phyloP scores from a whole-genome alignment of 1,140 invertebrate genomes.

The Zaprionus lachaisei region DNA sequence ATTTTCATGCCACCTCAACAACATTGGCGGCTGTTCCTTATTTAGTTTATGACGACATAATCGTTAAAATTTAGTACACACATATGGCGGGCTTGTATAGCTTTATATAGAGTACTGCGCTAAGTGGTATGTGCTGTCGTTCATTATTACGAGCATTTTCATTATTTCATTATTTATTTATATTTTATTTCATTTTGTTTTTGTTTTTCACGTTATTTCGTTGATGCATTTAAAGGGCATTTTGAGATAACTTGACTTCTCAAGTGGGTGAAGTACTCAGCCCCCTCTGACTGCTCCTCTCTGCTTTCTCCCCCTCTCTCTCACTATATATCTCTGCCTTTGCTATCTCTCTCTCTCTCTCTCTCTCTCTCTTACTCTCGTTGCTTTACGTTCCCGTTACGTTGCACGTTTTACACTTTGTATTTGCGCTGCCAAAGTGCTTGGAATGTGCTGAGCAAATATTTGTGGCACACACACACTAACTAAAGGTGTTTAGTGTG shows the following conservation, averaged over 20 bases:
- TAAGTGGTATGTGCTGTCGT: constrained; percentile 2
- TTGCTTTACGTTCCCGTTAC: constrained; percentile 25
- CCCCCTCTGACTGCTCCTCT: not conserved
- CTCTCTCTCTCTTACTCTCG: not conserved
- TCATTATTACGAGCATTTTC: constrained; percentile 9
- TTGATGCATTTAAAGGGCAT: constrained; percentile 13
- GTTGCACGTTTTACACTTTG: constrained; percentile 48
- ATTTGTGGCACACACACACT: constrained; percentile 64
- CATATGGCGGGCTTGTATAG: not conserved
- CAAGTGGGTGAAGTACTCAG: constrained; percentile 1
- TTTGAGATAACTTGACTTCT: not conserved
- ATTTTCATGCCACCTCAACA: not conserved
- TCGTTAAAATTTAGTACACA: constrained; percentile 9
- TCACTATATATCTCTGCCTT: not conserved
- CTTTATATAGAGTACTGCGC: constrained; percentile 1
- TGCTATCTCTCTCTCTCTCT: not conserved
- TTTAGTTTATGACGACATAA: constrained; percentile 6
- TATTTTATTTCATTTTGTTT: not conserved
- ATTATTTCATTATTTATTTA: constrained; percentile 20
- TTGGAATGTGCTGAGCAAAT: constrained; percentile 76
- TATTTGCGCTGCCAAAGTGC: constrained; percentile 59
- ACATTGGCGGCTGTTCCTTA: not conserved
- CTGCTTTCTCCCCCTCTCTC: not conserved
- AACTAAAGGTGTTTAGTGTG: constrained; percentile 25
- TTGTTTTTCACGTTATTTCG: not conserved